phyloP scores from a whole-genome alignment of 30 jellyfish, hydroid and myxozoan species.

The Rhopilema esculentum region DNA sequence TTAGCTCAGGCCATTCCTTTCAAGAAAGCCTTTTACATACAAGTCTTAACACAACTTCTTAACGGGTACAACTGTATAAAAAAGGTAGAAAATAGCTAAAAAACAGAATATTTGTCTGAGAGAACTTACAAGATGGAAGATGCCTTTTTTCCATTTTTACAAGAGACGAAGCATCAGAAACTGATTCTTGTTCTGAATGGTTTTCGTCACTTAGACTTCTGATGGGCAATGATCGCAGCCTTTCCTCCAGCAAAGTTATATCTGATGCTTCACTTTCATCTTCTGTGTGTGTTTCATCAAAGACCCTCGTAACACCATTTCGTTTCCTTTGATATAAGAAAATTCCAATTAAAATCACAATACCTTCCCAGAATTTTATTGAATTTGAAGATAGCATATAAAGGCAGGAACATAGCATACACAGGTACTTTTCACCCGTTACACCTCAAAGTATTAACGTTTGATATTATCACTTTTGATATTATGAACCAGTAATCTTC shows the following conservation, averaged over 20 bases:
- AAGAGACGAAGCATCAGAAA: background rate
- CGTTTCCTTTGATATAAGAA: conserved; percentile 48
- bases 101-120: background rate
- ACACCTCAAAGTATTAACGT: too few species aligned
- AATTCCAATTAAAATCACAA: background rate
- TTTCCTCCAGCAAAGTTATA: conserved; percentile 74
- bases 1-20: too few species aligned
- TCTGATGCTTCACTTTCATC: conserved; percentile 78
- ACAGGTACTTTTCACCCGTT: too few species aligned
- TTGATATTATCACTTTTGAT: too few species aligned
- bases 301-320: conserved; percentile 67
- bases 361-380: background rate
- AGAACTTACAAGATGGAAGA: conserved; percentile 53
- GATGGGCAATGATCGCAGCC: conserved; percentile 65
- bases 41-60: too few species aligned
- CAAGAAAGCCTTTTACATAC: too few species aligned
- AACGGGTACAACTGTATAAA: too few species aligned
- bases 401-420: too few species aligned
- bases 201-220: conserved; percentile 9
- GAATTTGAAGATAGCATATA: background rate
- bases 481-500: too few species aligned
- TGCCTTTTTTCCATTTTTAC: conserved; percentile 2
- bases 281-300: conserved; percentile 88
- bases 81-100: too few species aligned
- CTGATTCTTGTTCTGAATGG: conserved; percentile 8